Conservation (phyloP, 1,140 invertebrate genomes). For the Thalassaphorura encarpata region DNA sequence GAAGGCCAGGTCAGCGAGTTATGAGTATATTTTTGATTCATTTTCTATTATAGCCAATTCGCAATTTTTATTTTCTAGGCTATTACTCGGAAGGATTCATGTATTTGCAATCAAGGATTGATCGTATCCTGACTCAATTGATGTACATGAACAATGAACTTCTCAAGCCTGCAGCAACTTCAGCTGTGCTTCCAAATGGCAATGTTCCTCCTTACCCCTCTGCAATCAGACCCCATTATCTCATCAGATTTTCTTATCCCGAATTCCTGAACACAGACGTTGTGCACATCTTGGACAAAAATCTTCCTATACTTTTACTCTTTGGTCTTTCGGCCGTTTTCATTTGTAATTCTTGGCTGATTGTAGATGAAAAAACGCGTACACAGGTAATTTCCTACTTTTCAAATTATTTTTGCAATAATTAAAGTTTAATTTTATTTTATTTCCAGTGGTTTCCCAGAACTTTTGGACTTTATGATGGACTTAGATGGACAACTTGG, state of each 20-base stretch:
- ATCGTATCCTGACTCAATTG: neutral
- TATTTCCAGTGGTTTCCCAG: no score
- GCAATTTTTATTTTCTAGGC: neutral
- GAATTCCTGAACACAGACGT: neutral
- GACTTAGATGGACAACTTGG: no score
- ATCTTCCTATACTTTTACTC: neutral
- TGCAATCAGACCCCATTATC: no score
- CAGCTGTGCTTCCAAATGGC: neutral
- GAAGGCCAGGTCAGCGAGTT: neutral
- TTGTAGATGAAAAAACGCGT: neutral
- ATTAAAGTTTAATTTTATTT: no score
- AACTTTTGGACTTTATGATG: no score
- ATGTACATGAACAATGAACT: neutral
- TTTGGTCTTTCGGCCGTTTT: neutral
- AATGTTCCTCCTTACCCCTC: no score
- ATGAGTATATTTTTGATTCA: neutral
- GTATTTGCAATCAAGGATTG: neutral
- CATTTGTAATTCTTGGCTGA: neutral
- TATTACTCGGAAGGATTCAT: neutral
- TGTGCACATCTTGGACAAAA: neutral
- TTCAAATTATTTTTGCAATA: neutral
- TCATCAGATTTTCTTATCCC: neutral
- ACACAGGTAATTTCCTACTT: neutral
- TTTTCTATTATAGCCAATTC: neutral
- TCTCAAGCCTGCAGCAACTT: neutral